A percentile compares a stretch with the other conserved stretches of the same genome.
phyloP scores from a whole-genome alignment of 2,113 vertebrate genomes.

The Mesembrinibis cayennensis region DNA sequence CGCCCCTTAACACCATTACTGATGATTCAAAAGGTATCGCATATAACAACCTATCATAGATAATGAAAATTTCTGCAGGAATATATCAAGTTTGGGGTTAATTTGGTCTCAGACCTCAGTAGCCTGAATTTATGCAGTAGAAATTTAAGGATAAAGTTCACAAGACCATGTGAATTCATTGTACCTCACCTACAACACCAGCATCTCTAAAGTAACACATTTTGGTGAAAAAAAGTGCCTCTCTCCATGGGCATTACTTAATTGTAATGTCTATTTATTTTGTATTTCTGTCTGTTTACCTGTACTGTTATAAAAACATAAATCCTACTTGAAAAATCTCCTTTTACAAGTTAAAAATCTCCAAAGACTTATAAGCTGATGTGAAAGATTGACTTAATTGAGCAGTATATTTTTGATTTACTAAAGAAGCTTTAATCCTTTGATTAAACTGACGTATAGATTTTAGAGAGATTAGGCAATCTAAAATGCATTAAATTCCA shows the following conservation, averaged over 20 bases:
- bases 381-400: conserved; percentile 71
- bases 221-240: accelerated
- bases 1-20: neutral
- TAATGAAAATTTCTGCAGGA: neutral
- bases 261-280: neutral
- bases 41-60: neutral
- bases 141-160: neutral
- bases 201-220: neutral
- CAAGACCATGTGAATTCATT: accelerated
- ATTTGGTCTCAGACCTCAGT: neutral
- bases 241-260: neutral
- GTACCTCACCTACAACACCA: neutral
- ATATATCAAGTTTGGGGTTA: neutral
- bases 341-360: conserved; percentile 46
- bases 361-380: conserved; percentile 59
- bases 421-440: conserved; percentile 55
- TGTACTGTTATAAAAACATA: neutral
- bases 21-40: neutral
- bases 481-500: conserved; percentile 54
- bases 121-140: neutral
- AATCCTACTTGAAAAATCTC: conserved; percentile 55
- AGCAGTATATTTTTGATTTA: conserved; percentile 67
- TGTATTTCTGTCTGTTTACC: neutral
- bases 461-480: conserved; percentile 58
- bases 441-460: conserved; percentile 47